Percentiles rank a stretch among this genome's conserved stretches.
These are phyloP conservation scores for Thermophis baileyi DNA, from an alignment of 2,113 vertebrate genomes.

Conservation along the genomic window DNA sequence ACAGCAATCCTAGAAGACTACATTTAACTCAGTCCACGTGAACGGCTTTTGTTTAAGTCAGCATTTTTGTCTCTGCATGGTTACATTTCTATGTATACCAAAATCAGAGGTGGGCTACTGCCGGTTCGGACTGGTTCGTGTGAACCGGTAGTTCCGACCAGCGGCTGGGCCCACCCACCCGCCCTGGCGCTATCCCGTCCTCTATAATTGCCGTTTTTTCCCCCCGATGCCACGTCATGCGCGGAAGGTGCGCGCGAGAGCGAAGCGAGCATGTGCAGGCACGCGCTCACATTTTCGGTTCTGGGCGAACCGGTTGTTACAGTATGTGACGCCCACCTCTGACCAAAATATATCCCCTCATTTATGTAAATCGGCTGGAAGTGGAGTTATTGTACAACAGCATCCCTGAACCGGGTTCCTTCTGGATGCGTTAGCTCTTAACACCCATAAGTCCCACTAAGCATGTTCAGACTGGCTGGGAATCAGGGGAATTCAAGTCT, in stretches of 20 bases:
- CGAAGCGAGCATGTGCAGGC: no score
- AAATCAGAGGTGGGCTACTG: background rate
- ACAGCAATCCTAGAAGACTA: constrained; percentile 31
- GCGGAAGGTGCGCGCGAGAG: no score
- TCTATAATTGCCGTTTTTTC: no score
- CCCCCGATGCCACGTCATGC: no score
- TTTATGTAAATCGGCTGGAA: constrained; percentile 43
- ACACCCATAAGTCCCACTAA: background rate
- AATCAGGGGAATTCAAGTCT: background rate
- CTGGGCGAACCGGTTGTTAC: no score
- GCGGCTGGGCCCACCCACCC: no score
- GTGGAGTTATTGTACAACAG: constrained; percentile 25
- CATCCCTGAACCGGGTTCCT: rapidly evolving
- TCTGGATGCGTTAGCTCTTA: background rate
- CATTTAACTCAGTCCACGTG: constrained; percentile 42
- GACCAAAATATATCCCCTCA: constrained; percentile 17
- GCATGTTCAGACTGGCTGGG: background rate
- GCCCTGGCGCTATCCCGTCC: no score
- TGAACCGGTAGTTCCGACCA: no score
- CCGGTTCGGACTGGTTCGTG: no score
- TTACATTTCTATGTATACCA: constrained; percentile 4
- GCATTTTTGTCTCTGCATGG: constrained; percentile 28
- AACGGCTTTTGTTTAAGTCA: constrained; percentile 28
- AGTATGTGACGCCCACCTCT: no score
- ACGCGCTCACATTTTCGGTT: no score